Conservation (phyloP, 2,888 invertebrate genomes). For the Rhagonycha lutea region DNA sequence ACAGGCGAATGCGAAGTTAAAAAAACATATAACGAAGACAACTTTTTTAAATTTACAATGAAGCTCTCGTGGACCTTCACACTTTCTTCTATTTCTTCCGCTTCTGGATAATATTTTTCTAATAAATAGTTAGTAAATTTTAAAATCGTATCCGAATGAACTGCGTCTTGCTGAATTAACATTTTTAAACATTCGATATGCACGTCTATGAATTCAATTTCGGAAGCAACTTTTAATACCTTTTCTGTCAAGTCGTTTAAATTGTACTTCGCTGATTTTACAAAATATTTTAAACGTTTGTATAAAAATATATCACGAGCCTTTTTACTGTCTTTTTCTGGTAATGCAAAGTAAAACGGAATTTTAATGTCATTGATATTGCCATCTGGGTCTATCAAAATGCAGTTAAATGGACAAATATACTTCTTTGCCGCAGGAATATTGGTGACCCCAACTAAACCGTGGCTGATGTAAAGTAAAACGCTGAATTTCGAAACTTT, state of each 20-base stretch:
- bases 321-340: slow-evolving; percentile 83
- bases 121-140: slow-evolving; percentile 56
- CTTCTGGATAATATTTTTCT: slow-evolving; percentile 47
- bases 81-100: slow-evolving; percentile 41
- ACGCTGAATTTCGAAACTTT: slow-evolving; percentile 84
- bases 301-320: slow-evolving; percentile 87
- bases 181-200: slow-evolving; percentile 74
- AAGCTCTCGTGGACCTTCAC: slow-evolving; percentile 41
- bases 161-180: slow-evolving; percentile 66
- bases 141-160: slow-evolving; percentile 65
- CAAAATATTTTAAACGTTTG: slow-evolving; percentile 71
- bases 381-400: slow-evolving; percentile 83
- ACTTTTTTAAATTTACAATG: slow-evolving; percentile 44
- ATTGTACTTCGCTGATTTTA: slow-evolving; percentile 62
- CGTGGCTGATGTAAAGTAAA: slow-evolving; percentile 79
- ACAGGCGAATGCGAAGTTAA: slow-evolving; percentile 20
- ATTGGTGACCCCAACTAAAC: slow-evolving; percentile 72
- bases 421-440: slow-evolving; percentile 58
- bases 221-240: slow-evolving; percentile 61
- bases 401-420: slow-evolving; percentile 69
- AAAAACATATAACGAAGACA: slow-evolving; percentile 47
- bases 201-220: slow-evolving; percentile 73
- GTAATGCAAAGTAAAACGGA: slow-evolving; percentile 90
- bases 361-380: slow-evolving; percentile 80
- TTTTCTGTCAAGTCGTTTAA: slow-evolving; percentile 59